Percentiles rank a stretch among this genome's conserved stretches.
Evolutionary conservation across 1,140 invertebrate genomes (phyloP).

Genomic region (Augochlora pura): DNA sequence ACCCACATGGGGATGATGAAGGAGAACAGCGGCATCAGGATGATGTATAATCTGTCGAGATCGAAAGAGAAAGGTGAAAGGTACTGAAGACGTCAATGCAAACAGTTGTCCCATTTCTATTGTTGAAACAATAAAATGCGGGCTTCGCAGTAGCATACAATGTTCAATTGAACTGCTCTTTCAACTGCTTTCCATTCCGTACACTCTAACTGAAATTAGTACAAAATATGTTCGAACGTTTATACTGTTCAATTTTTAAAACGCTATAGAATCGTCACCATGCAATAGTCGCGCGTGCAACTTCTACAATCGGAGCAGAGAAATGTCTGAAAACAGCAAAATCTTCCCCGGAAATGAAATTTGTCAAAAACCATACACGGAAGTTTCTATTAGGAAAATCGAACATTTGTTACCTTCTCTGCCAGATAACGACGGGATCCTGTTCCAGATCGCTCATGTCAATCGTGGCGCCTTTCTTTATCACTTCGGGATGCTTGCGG

Average conservation of each 20-base stretch:
- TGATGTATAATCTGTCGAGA: slow-evolving; percentile 84
- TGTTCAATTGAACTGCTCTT: too few species aligned
- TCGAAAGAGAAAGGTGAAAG: neutral
- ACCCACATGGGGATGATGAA: slow-evolving; percentile 89
- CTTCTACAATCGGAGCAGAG: too few species aligned
- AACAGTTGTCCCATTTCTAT: neutral
- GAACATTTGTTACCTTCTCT: slow-evolving; percentile 78
- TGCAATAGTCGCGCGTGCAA: too few species aligned
- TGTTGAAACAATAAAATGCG: neutral
- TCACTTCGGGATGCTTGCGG: slow-evolving; percentile 92
- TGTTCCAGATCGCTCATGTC: slow-evolving; percentile 90
- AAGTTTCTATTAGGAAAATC: neutral
- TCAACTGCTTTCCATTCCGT: too few species aligned
- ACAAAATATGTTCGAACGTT: too few species aligned
- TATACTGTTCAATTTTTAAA: too few species aligned
- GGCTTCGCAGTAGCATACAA: too few species aligned
- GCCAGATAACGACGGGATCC: slow-evolving; percentile 87
- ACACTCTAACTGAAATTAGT: too few species aligned
- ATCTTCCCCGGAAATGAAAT: too few species aligned
- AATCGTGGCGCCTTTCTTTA: slow-evolving; percentile 87
- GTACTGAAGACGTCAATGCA: neutral
- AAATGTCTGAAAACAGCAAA: too few species aligned
- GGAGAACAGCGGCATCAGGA: slow-evolving; percentile 86
- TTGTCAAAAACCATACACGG: too few species aligned
- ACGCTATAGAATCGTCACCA: too few species aligned